Conservation (phyloP, 2,888 invertebrate species). For the Agriotes lineatus region DNA sequence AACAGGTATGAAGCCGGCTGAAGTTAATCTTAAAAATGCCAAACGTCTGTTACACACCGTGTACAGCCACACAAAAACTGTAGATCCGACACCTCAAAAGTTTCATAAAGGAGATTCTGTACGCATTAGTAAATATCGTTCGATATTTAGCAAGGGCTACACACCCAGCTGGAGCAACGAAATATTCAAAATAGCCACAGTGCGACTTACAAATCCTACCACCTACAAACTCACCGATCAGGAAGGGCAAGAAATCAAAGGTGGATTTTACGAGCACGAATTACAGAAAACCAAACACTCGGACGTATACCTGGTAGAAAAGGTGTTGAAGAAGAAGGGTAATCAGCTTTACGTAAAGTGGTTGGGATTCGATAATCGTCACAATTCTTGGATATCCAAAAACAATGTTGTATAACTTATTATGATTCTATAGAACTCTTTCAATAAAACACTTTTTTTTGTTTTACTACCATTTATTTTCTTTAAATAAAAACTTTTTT, state of each 20-base stretch:
- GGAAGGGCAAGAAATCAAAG: conserved; percentile 37
- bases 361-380: conserved; percentile 45
- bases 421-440: no score
- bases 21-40: conserved; percentile 39
- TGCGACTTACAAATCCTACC: conserved; percentile 53
- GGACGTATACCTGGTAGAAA: conserved; percentile 48
- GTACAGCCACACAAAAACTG: not conserved
- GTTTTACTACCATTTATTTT: no score
- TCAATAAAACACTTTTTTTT: no score
- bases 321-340: no score
- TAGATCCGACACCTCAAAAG: conserved; percentile 30
- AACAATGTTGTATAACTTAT: conserved; percentile 28
- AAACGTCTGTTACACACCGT: not conserved
- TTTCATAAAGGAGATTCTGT: conserved; percentile 50
- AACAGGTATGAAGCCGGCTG: conserved; percentile 50
- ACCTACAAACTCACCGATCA: conserved; percentile 52
- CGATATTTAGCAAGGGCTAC: conserved; percentile 52
- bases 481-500: no score
- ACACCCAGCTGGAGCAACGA: conserved; percentile 57
- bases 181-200: conserved; percentile 52
- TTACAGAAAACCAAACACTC: conserved; percentile 33
- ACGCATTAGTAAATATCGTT: conserved; percentile 50
- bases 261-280: conserved; percentile 50
- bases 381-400: no score
- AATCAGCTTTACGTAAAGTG: conserved; percentile 43